These are phyloP conservation scores for Colletes latitarsis DNA, from an alignment of 1,140 invertebrate genomes.

Conservation along the genomic window DNA sequence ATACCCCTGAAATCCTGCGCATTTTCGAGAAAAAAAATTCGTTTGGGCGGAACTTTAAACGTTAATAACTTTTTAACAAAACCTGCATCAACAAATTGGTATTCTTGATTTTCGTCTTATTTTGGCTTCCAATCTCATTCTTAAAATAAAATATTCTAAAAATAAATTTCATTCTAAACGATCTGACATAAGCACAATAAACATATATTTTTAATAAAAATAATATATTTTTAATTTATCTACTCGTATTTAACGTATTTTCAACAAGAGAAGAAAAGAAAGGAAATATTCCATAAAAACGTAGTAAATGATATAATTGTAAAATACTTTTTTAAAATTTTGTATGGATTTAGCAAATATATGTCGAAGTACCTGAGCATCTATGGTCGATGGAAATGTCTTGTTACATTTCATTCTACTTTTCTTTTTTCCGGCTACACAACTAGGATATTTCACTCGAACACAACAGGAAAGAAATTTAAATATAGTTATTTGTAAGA, in stretches of 20 bases:
- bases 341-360: background rate
- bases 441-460: background rate
- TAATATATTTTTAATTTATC: background rate
- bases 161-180: background rate
- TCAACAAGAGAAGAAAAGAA: background rate
- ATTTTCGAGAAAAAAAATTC: too few relatives aligned
- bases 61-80: too few relatives aligned
- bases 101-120: too few relatives aligned
- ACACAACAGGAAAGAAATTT: background rate
- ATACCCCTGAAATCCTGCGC: too few relatives aligned
- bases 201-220: background rate
- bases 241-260: background rate
- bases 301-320: background rate
- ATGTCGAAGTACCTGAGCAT: constrained; percentile 5
- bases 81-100: too few relatives aligned
- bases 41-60: too few relatives aligned
- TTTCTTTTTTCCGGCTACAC: background rate
- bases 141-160: background rate
- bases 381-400: too few relatives aligned
- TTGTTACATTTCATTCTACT: constrained; percentile 1
- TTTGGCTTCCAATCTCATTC: background rate
- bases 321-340: background rate
- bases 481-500: background rate
- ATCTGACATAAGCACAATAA: background rate
- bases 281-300: background rate